Base-by-base conservation (phyloP, 2,888 invertebrate species). In the Netelia virgata region DNA sequence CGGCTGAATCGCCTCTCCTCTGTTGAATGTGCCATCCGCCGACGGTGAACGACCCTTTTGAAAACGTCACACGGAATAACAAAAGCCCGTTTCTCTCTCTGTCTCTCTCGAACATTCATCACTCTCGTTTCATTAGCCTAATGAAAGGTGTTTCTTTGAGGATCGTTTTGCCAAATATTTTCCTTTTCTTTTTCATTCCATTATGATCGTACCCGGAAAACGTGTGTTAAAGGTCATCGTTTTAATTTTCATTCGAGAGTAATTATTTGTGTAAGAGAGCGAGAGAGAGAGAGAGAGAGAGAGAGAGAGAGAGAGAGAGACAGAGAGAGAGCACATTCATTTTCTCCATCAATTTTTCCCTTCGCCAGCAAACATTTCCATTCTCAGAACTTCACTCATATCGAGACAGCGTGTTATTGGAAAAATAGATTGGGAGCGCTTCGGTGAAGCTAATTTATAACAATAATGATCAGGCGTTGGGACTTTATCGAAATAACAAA, bases 61-160 rank as follows among this genome's bases (percentile, higher is more conserved):
- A 63, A 73, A 74, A 63, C 61, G 77, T 84, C 81, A 61, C 81
- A 64, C 50, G 23, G 16, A 70, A 70, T 69, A 57, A 68, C 68
- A 68, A 57, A 66, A 77, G 36, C 41, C 41, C 43, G 14, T 64
- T 9, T 41, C n/a, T n/a, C 47, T 50, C 50, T 53, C 68, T 55
- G 18, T 9, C 18, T 18, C 10, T n/a, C 55, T 16, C 16, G 18
- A 23, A 16, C 28, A 36, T 82, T 83, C 86, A 89, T 91, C 88
- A 88, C 88, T 85, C 88, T 85, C 88, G 88, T 90, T 90, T 91
- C 91, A 91, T 91, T 91, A 91, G 89, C 82, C 88, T 90, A 91
- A 91, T 91, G 91, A 91, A 90, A 88, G 86, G 87, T 70, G 63
- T 89, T 89, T 88, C 88, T 89, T 89, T 81, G 76, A 82, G 47